A percentile compares a stretch with the other conserved stretches of the same genome.
Conservation (phyloP, 2,888 invertebrate genomes). For the Pocota personata region DNA sequence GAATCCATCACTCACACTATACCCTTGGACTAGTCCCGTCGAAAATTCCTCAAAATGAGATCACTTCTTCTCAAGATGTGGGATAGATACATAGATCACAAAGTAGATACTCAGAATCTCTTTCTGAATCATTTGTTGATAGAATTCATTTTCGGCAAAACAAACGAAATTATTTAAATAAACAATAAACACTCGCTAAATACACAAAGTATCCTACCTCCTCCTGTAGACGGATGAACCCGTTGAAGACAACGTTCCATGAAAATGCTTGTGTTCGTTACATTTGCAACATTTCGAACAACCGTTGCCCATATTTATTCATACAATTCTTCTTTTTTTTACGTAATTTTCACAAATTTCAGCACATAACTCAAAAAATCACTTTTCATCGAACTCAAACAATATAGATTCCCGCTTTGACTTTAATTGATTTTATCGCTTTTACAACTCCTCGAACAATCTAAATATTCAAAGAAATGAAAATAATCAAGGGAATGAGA, state of each 20-base stretch:
- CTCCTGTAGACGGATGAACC: slow-evolving; percentile 82
- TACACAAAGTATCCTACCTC: slow-evolving; percentile 78
- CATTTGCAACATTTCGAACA: slow-evolving; percentile 83
- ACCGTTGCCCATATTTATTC: slow-evolving; percentile 81
- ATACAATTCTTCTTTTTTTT: slow-evolving; percentile 14
- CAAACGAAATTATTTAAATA: slow-evolving; percentile 25
- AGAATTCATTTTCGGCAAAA: slow-evolving; percentile 26
- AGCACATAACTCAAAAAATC: background rate
- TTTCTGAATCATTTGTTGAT: slow-evolving; percentile 51
- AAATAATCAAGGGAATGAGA: background rate
- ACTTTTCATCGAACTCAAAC: background rate
- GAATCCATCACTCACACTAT: slow-evolving; percentile 30
- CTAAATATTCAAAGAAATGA: background rate
- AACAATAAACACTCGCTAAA: slow-evolving; percentile 43
- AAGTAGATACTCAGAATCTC: slow-evolving; percentile 24
- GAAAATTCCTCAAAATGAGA: slow-evolving; percentile 51
- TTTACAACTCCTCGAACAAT: background rate
- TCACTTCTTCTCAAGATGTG: slow-evolving; percentile 37
- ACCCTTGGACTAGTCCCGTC: slow-evolving; percentile 68
- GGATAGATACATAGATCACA: slow-evolving; percentile 22
- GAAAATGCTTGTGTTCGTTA: slow-evolving; percentile 80
- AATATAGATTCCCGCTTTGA: slow-evolving; percentile 1
- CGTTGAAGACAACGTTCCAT: slow-evolving; percentile 80
- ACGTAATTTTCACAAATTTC: slow-evolving; percentile 24
- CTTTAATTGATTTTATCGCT: slow-evolving; percentile 21